Base-by-base conservation (phyloP, 2,888 invertebrate genomes). In the Drosophila testacea region DNA sequence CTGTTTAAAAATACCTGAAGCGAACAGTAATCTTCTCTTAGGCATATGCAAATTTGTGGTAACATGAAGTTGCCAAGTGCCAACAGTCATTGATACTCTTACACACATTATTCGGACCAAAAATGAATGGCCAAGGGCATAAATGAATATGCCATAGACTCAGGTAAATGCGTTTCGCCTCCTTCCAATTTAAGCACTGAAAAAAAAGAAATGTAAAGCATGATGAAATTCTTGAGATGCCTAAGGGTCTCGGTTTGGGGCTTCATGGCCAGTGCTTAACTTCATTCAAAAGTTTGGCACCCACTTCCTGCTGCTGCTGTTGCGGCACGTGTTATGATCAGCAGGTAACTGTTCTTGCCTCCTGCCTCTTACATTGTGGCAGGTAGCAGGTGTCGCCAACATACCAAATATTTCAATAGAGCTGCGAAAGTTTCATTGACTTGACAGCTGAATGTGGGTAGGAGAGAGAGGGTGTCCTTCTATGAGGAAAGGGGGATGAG, bases 341-440 rank as follows among this genome's bases (percentile, higher is more conserved):
- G 47, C 61, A 32, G 44, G 38, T 46, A 30, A 41, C 10, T 30
- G 13, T 5, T 16, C n/a, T 4, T 22, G n/a, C 44, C 30, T 1
- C 10, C n/a, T 22, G 22, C 6, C 39, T 11, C 6, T 11, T 11
- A 9, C 16, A 30, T 39, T 22, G 38, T 22, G 13, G 48, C 47
- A 55, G 51, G 67, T 64, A 81, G 71, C 81, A 82, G 86, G 85
- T 83, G 86, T 77, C 59, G 67, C 69, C 36, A 54, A 67, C 55
- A 64, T 56, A 55, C 62, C 69, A 50, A 68, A 74, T 65, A 77
- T 75, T 83, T 83, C 86, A 83, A 86, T 81, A 76, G 77, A 66
- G 70, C 73, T 67, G 59, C 71, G 70, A 81, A 83, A 83, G 68
- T 86, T 84, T 84, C 82, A 81, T 80, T 74, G 77, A 81, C 84